These are phyloP conservation scores for Ophiodon elongatus DNA, from an alignment of 2,113 vertebrate species.

Conservation along the genomic window DNA sequence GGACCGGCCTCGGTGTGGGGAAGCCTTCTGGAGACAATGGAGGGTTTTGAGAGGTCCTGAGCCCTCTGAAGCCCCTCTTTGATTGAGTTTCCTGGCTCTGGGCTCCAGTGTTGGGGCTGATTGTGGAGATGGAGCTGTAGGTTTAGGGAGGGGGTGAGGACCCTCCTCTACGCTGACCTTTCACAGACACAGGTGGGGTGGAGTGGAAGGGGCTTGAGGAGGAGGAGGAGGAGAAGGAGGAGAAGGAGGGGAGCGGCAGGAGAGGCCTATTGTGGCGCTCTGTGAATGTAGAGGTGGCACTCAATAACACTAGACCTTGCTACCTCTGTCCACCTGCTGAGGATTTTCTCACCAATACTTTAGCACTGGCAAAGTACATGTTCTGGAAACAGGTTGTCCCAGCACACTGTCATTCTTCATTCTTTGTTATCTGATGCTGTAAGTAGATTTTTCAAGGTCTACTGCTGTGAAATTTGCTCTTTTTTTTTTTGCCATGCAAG, in stretches of 20 bases:
- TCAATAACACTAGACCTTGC: constrained; percentile 66
- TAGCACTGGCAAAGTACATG: constrained; percentile 44
- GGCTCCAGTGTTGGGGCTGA: constrained; percentile 69
- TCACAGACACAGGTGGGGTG: constrained; percentile 80
- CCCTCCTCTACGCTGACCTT: constrained; percentile 78
- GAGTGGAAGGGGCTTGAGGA: constrained; percentile 50
- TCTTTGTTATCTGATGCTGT: constrained; percentile 29
- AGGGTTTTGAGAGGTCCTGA: constrained; percentile 72
- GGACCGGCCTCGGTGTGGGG: constrained; percentile 61
- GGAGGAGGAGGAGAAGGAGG: constrained; percentile 20
- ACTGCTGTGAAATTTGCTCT: neutral
- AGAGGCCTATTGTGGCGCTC: constrained; percentile 63
- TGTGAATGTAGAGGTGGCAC: constrained; percentile 71
- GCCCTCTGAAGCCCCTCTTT: constrained; percentile 77
- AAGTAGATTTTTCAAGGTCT: constrained; percentile 13
- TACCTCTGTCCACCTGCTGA: constrained; percentile 69
- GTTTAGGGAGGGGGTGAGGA: constrained; percentile 57
- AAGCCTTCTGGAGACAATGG: constrained; percentile 78
- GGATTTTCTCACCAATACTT: constrained; percentile 70
- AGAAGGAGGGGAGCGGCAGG: constrained; percentile 44
- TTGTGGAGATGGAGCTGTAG: constrained; percentile 67
- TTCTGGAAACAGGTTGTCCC: constrained; percentile 35
- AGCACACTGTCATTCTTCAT: neutral
- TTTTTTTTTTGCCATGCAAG: neutral
- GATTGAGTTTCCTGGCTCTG: constrained; percentile 80